Percentiles rank a stretch among this genome's conserved stretches.
phyloP scores from a whole-genome alignment of 2,797 vertebrate species.

The Enteromius mattozi region DNA sequence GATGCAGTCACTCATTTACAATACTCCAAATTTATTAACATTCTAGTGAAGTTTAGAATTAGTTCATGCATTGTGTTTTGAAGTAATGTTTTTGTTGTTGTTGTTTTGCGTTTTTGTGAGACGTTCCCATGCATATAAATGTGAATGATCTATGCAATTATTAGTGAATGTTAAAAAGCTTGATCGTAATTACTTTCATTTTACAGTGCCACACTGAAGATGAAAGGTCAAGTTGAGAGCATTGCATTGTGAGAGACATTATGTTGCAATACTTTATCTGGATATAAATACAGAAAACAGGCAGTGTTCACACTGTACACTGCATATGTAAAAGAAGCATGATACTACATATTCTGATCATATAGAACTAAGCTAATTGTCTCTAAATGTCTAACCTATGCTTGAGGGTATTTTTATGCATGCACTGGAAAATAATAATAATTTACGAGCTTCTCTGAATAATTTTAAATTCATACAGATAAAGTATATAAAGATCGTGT shows the following conservation, averaged over 20 bases:
- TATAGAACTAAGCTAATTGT: not conserved
- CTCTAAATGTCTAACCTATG: conserved; percentile 2
- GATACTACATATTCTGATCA: not conserved
- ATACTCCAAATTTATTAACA: not conserved
- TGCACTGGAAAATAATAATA: not conserved
- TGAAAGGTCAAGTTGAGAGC: not conserved
- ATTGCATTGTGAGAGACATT: not conserved
- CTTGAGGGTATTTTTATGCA: not conserved
- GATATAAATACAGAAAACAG: not conserved
- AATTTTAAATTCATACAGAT: conserved; percentile 12
- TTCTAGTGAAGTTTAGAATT: not conserved
- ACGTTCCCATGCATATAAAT: not conserved
- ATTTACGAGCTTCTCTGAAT: conserved; percentile 15
- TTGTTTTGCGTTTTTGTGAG: too few relatives aligned
- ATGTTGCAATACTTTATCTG: not conserved
- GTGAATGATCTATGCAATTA: not conserved
- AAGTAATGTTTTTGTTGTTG: too few relatives aligned
- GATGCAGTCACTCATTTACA: not conserved
- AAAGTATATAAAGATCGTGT: conserved; percentile 8
- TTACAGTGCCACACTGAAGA: not conserved
- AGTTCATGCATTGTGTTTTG: not conserved
- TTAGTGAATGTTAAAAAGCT: not conserved
- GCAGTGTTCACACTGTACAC: not conserved
- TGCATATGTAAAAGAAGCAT: not conserved
- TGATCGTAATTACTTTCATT: not conserved